phyloP scores from a whole-genome alignment of 2,888 invertebrate genomes.

The Bugula neritina region DNA sequence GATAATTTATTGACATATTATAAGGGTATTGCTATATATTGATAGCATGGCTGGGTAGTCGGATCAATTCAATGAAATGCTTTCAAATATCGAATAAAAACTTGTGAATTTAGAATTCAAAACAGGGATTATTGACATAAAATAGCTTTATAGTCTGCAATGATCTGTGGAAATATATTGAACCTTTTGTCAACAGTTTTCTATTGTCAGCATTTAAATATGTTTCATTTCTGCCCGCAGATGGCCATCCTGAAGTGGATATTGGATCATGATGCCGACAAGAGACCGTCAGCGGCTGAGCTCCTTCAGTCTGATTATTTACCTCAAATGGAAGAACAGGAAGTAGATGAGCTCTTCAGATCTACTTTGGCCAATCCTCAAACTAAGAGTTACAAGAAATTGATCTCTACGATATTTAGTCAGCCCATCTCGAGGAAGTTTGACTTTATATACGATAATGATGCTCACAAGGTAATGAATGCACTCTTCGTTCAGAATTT shows the following conservation, averaged over 20 bases:
- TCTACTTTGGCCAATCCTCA: slow-evolving; percentile 76
- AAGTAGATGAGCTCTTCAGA: slow-evolving; percentile 69
- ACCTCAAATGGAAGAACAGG: slow-evolving; percentile 81
- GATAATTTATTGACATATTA: no score
- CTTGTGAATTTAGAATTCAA: no score
- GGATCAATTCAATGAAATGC: no score
- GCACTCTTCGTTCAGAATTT: no score
- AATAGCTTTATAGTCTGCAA: no score
- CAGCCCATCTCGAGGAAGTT: slow-evolving; percentile 63
- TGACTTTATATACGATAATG: slow-evolving; percentile 76
- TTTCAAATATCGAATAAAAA: no score
- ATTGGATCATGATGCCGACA: slow-evolving; percentile 74
- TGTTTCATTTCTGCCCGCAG: slow-evolving; percentile 33
- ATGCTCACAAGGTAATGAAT: slow-evolving; percentile 52
- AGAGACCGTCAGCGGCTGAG: slow-evolving; percentile 78
- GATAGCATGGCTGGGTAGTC: no score
- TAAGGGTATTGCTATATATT: no score
- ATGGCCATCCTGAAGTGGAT: slow-evolving; percentile 62
- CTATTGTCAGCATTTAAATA: no score
- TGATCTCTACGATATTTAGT: slow-evolving; percentile 53
- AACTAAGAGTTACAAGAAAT: slow-evolving; percentile 67
- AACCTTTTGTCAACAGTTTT: no score
- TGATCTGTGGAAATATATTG: no score
- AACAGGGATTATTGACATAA: no score
- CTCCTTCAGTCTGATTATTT: slow-evolving; percentile 74